Percentiles rank a stretch among this genome's conserved stretches.
Evolutionary conservation across 2,797 vertebrate species (phyloP).

Genomic region (Tiaroga cobitis): DNA sequence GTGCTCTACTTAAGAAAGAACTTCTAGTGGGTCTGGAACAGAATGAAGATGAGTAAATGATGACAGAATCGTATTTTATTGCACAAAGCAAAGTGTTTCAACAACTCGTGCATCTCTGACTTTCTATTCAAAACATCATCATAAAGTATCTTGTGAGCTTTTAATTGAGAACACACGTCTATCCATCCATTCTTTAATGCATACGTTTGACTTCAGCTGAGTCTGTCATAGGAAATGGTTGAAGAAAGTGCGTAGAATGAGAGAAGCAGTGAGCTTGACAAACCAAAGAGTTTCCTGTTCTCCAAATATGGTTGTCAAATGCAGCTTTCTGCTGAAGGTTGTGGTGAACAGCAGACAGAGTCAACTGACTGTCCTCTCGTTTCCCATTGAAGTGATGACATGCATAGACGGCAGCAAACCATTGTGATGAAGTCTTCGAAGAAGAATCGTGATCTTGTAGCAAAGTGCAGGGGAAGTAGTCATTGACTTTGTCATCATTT

Average conservation of each 20-base stretch:
- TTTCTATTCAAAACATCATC: not conserved
- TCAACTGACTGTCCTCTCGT: slow-evolving; percentile 32
- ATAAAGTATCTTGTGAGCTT: not conserved
- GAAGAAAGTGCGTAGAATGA: slow-evolving; percentile 57
- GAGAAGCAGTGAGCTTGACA: slow-evolving; percentile 53
- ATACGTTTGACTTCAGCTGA: slow-evolving; percentile 6
- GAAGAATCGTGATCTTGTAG: not conserved
- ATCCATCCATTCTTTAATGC: not conserved
- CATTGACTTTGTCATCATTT: not conserved
- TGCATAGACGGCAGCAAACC: not conserved
- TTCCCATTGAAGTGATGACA: slow-evolving; percentile 10
- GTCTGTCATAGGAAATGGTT: slow-evolving; percentile 43
- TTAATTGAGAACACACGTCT: not conserved
- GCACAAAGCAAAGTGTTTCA: not conserved
- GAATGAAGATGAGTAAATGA: not conserved
- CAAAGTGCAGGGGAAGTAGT: not conserved
- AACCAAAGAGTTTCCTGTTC: slow-evolving; percentile 73
- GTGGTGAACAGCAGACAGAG: slow-evolving; percentile 55
- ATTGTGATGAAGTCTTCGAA: slow-evolving; percentile 10
- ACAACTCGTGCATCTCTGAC: not conserved
- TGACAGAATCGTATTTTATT: not conserved
- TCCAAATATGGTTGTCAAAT: slow-evolving; percentile 72
- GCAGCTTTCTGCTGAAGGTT: slow-evolving; percentile 56
- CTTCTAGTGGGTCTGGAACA: not conserved
- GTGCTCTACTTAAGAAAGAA: not conserved